Evolutionary conservation across 1,140 invertebrate species (phyloP).

Genomic region (Diorhabda carinulata): DNA sequence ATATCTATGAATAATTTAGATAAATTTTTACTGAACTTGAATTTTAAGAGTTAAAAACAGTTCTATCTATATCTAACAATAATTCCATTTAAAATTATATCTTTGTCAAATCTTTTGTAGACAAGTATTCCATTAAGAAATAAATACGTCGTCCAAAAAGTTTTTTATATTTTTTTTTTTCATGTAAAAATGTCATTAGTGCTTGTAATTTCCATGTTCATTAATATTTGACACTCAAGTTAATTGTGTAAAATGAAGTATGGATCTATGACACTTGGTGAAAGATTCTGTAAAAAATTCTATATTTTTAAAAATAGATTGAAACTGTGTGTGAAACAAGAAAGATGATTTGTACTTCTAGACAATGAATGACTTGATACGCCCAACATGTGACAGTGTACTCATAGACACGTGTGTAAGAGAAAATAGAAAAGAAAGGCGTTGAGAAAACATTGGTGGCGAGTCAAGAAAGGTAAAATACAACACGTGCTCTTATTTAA

Average conservation of each 20-base stretch:
- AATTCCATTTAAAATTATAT: no score
- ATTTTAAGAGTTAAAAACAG: no score
- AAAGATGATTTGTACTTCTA: slow-evolving; percentile 1
- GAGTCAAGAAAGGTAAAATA: no score
- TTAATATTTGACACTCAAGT: neutral
- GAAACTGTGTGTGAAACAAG: neutral
- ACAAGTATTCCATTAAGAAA: no score
- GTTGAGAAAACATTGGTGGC: neutral
- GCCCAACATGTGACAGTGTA: neutral
- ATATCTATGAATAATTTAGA: no score
- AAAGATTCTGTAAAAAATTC: neutral
- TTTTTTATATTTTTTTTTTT: no score
- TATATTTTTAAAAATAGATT: slow-evolving; percentile 1
- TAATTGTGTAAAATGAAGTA: slow-evolving; percentile 1
- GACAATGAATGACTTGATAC: slow-evolving; percentile 2
- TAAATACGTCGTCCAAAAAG: no score
- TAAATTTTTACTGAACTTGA: no score
- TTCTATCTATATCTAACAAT: no score
- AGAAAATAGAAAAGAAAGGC: neutral
- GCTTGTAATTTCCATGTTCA: neutral
- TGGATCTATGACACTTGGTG: neutral
- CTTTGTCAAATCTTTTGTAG: no score
- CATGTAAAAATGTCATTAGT: no score
- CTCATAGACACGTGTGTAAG: neutral
- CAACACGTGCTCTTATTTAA: no score